Evolutionary conservation across 2,888 invertebrate genomes (phyloP).

Genomic region (Temnothorax rugatulus): DNA sequence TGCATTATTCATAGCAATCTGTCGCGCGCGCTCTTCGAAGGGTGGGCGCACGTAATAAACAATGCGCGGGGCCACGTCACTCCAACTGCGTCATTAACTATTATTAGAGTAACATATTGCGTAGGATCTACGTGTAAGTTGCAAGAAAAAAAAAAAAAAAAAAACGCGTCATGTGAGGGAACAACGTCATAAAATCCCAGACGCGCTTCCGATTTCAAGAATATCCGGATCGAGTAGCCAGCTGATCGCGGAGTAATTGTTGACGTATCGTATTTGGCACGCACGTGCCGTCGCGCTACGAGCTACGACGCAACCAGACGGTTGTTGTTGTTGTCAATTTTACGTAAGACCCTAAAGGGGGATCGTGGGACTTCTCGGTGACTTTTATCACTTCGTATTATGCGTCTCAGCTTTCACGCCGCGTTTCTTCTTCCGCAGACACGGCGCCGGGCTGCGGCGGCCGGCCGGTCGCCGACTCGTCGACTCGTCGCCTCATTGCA

Average conservation of each 20-base stretch:
- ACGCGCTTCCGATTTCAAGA: neutral
- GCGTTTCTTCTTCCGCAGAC: conserved; percentile 51
- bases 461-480: neutral
- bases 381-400: conserved; percentile 64
- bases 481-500: conserved; percentile 7
- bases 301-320: conserved; percentile 19
- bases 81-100: conserved; percentile 36
- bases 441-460: conserved; percentile 1
- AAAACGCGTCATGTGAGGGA: neutral
- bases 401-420: conserved; percentile 28
- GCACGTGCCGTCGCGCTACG: conserved; percentile 46
- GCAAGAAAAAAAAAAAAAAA: conserved; percentile 7
- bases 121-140: conserved; percentile 1
- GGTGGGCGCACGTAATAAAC: conserved; percentile 59
- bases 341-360: conserved; percentile 58
- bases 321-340: conserved; percentile 59
- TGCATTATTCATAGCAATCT: conserved; percentile 57
- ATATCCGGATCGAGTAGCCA: neutral
- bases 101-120: conserved; percentile 28
- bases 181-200: neutral
- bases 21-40: conserved; percentile 38
- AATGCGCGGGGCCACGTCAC: conserved; percentile 33
- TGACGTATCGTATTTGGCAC: neutral
- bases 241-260: neutral
- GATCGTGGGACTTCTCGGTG: neutral